A percentile compares a stretch with the other conserved stretches of the same genome.
These are phyloP conservation scores for Prionailurus bengalensis DNA, from an alignment of 2,113 vertebrate genomes.

Conservation along the genomic window DNA sequence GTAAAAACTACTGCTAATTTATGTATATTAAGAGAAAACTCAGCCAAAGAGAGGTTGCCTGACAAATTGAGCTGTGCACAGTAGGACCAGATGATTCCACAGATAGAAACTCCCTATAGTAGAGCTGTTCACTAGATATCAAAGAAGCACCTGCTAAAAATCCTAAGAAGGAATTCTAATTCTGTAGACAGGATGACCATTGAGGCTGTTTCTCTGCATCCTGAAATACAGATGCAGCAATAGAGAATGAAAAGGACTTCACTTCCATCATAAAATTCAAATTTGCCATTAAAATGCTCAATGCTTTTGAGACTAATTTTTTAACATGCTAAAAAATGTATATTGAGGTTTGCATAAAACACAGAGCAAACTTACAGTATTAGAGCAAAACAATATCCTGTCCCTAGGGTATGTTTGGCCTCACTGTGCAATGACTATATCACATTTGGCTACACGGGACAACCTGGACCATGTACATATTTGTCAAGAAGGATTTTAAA, in stretches of 20 bases:
- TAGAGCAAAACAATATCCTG: neutral
- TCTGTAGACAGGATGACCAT: neutral
- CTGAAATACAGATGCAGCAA: neutral
- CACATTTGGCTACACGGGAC: neutral
- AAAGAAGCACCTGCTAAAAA: neutral
- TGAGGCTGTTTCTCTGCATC: neutral
- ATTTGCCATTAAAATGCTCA: neutral
- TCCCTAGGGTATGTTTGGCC: neutral
- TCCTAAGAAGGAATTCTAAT: neutral
- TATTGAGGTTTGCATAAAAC: neutral
- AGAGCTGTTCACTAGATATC: neutral
- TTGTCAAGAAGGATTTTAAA: neutral
- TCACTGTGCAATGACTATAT: neutral
- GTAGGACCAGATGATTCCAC: neutral
- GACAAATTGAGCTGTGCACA: neutral
- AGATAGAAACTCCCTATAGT: neutral
- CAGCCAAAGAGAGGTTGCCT: neutral
- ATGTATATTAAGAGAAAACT: neutral
- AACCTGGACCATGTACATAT: neutral
- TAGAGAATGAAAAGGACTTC: neutral
- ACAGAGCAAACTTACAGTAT: neutral
- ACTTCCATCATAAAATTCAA: slow-evolving; percentile 17
- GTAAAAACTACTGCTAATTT: neutral
- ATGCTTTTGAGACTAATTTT: neutral
- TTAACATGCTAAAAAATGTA: neutral